These are phyloP conservation scores for Lutraria lutraria DNA, from an alignment of 2,888 invertebrate species.

Conservation along the genomic window DNA sequence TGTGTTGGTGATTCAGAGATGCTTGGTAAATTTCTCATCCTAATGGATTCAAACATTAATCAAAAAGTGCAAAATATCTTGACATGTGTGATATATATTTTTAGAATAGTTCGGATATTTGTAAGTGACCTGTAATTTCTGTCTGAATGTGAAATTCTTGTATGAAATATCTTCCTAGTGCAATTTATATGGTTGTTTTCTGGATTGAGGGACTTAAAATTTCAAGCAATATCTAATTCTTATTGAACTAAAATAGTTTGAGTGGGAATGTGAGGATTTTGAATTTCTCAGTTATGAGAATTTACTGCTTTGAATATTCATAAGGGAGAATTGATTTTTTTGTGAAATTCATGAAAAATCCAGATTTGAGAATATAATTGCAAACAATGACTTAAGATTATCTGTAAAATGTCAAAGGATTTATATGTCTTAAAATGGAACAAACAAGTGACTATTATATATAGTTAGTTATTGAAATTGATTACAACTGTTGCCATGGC, in stretches of 20 bases:
- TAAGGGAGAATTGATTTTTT: not conserved
- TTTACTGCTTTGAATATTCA: too few relatives aligned
- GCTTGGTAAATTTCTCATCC: not conserved
- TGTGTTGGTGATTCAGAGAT: slow-evolving; percentile 9
- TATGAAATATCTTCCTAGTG: not conserved
- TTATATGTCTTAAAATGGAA: too few relatives aligned
- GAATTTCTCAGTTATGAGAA: not conserved
- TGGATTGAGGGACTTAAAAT: not conserved
- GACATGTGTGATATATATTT: slow-evolving; percentile 24
- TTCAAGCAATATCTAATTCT: not conserved
- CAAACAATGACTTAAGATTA: not conserved
- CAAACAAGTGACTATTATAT: too few relatives aligned
- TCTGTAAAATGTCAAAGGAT: not conserved
- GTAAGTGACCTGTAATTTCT: slow-evolving; percentile 13
- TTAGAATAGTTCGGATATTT: not conserved
- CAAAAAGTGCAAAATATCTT: slow-evolving; percentile 26
- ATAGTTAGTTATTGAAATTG: too few relatives aligned
- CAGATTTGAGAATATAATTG: not conserved
- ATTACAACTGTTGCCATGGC: not conserved
- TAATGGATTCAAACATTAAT: slow-evolving; percentile 19
- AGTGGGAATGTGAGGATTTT: not conserved
- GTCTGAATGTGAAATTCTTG: not conserved
- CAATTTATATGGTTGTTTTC: not conserved
- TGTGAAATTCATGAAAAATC: not conserved
- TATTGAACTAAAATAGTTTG: not conserved